Percentiles rank a stretch among this genome's conserved stretches.
Evolutionary conservation across 2,797 vertebrate species (phyloP).

Genomic region (Kryptopterus vitreolus): DNA sequence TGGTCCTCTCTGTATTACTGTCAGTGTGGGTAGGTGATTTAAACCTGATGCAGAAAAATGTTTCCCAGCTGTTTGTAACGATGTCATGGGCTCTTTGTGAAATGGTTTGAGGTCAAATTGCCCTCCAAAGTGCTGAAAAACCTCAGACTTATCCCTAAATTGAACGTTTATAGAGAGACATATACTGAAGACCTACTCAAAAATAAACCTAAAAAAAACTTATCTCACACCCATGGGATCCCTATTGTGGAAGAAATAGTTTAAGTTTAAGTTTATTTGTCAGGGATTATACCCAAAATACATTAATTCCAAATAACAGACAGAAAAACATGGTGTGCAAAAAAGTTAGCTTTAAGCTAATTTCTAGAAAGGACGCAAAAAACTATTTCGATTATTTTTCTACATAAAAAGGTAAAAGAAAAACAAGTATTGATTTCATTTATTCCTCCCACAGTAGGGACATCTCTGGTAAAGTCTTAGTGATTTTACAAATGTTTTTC

Average conservation of each 20-base stretch:
- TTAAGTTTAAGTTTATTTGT: slow-evolving; percentile 12
- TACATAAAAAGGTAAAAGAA: no score
- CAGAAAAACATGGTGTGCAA: background rate
- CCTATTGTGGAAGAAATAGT: background rate
- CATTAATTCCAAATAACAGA: background rate
- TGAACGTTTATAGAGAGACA: background rate
- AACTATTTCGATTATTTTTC: background rate
- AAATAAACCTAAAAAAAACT: slow-evolving; percentile 1
- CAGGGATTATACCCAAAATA: background rate
- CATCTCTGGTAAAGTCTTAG: no score
- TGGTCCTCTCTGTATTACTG: background rate
- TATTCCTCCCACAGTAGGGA: no score
- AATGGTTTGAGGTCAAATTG: background rate
- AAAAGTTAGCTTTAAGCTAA: background rate
- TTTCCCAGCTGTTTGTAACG: background rate
- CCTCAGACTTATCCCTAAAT: background rate
- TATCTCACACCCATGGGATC: background rate
- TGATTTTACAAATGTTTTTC: no score
- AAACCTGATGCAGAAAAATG: background rate
- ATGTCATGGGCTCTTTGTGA: background rate
- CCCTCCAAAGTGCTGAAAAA: background rate
- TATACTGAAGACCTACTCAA: background rate
- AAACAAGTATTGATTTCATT: no score
- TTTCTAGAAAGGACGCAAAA: background rate
- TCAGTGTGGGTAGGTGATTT: background rate